Base-by-base conservation (phyloP, 2,888 invertebrate genomes). In the Pilophorus perplexus region DNA sequence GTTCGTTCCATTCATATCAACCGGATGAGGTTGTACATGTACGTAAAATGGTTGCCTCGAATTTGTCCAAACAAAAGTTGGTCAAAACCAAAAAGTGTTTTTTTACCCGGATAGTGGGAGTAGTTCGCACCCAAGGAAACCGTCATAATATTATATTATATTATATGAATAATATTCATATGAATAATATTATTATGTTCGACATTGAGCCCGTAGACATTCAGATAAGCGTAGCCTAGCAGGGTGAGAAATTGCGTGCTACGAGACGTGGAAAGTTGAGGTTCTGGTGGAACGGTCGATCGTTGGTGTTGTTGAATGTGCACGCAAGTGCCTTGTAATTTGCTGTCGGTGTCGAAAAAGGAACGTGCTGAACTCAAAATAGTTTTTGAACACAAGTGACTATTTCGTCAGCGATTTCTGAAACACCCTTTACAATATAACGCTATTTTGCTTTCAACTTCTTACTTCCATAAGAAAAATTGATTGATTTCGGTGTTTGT, bases 271-370 rank as follows among this genome's bases (percentile, higher is more conserved):
- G 52, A 20, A 52, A 22, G 8, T 20, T 52, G 16, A 12, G 2
- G 12, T n/a, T 52, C 4, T 8, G 12, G 10, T 23, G 28, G 14
- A 52, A 52, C 28, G 52, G 27, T 20, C 10, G 10, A 16, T 14
- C 23, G 23, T 8, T 52, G 12, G 25, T n/a, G 23, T 8, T 52
- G 8, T 2, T 16, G 25, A 20, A 12, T 28, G 12, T 52, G 52
- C 16, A 27, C 20, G 14, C 12, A 52, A 10, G 12, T 52, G 52
- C n/a, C 23, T 14, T 46, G 14, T 20, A 46, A 46, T 16, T 46
- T 46, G 18, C 46, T 46, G 46, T 46, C 52, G 20, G 27, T 52
- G 20, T 20, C 52, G 10, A 52, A 52, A 28, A 52, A n/a, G 25
- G n/a, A n/a, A 52, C n/a, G 10, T n/a, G 20, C 25, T 52, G n/a